phyloP scores from a whole-genome alignment of 2,888 invertebrate genomes.

The Cotesia congregata region DNA sequence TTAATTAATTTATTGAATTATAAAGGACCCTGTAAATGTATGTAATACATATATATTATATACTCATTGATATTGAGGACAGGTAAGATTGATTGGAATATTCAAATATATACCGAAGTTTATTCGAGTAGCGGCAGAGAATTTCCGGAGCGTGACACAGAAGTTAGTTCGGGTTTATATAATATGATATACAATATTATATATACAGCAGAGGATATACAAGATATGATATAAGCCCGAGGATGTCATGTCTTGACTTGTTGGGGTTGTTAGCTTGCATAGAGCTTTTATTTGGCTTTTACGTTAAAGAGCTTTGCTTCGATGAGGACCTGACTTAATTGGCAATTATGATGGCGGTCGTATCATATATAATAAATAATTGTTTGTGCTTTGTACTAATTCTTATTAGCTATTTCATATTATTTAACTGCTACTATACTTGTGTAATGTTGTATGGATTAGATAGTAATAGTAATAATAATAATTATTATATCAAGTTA shows the following conservation, averaged over 20 bases:
- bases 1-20: not conserved
- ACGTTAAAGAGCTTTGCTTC: not conserved
- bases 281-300: too few relatives aligned
- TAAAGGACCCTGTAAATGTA: not conserved
- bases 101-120: not conserved
- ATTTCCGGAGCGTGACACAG: constrained; percentile 1
- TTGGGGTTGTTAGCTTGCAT: not conserved
- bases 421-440: too few relatives aligned
- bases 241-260: not conserved
- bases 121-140: not conserved
- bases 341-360: not conserved
- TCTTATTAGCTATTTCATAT: too few relatives aligned
- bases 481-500: too few relatives aligned
- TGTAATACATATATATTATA: not conserved
- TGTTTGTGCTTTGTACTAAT: too few relatives aligned
- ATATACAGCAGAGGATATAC: not conserved
- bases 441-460: too few relatives aligned
- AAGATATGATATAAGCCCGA: constrained; percentile 1
- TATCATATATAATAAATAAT: too few relatives aligned
- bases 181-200: too few relatives aligned
- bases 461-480: too few relatives aligned
- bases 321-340: not conserved
- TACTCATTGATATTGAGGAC: not conserved
- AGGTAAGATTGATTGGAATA: not conserved
- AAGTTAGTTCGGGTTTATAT: not conserved